phyloP scores from a whole-genome alignment of 92 coral and sea anemone species.

The Epizoanthus stellaris region DNA sequence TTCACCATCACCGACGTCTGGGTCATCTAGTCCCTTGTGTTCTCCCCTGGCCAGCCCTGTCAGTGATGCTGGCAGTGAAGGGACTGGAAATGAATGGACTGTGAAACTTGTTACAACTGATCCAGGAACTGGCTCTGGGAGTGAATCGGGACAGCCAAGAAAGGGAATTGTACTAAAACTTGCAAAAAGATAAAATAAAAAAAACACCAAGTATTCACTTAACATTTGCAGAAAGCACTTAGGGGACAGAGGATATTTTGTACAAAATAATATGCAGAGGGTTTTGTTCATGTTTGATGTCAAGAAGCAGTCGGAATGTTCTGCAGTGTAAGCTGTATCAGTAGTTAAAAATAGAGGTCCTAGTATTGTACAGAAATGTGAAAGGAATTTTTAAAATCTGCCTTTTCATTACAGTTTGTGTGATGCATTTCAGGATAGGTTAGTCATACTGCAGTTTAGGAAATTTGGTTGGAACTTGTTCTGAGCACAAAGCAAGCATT shows the following conservation, averaged over 20 bases:
- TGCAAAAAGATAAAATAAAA: conserved; percentile 83
- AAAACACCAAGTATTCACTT: neutral
- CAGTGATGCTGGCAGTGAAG: conserved; percentile 73
- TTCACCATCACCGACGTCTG: conserved; percentile 82
- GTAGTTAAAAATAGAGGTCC: neutral
- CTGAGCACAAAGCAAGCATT: too few relatives aligned
- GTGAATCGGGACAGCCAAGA: conserved; percentile 86
- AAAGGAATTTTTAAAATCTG: neutral
- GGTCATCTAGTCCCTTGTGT: conserved; percentile 91
- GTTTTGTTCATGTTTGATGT: conserved; percentile 1
- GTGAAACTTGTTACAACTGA: conserved; percentile 94
- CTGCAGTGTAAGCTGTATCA: neutral
- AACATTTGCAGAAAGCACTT: conserved; percentile 12
- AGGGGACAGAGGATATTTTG: conserved; percentile 13
- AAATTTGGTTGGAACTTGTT: too few relatives aligned
- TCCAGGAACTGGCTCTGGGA: conserved; percentile 63
- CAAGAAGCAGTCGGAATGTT: conserved; percentile 2
- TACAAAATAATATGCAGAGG: conserved; percentile 10
- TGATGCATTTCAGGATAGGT: neutral
- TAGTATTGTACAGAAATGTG: neutral
- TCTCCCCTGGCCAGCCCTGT: conserved; percentile 96
- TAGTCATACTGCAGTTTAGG: neutral
- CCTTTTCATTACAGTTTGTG: neutral
- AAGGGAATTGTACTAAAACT: conserved; percentile 96
- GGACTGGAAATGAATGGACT: conserved; percentile 92